Percentiles rank a stretch among this genome's conserved stretches.
Conservation (phyloP, 2,888 invertebrate species). For the Thecocarcelia acutangulata region DNA sequence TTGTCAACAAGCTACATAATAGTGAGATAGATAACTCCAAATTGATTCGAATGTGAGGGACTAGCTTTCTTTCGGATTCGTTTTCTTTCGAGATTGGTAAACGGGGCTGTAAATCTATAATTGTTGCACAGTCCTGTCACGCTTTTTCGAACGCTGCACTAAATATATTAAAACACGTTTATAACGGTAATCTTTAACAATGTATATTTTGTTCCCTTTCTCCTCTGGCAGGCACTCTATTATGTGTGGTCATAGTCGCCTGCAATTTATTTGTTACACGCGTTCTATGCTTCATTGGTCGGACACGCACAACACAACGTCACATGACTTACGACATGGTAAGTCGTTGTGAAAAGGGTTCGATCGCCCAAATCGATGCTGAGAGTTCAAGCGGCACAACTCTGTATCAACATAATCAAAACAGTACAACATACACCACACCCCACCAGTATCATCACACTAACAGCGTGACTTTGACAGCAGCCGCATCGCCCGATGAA, state of each 20-base stretch:
- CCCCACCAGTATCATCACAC: slow-evolving; percentile 74
- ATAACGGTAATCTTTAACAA: too few species aligned
- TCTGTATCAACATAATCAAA: slow-evolving; percentile 74
- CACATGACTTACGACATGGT: slow-evolving; percentile 79
- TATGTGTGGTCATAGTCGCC: slow-evolving; percentile 89
- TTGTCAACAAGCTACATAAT: too few species aligned
- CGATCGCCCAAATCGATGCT: slow-evolving; percentile 72
- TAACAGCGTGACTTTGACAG: slow-evolving; percentile 77
- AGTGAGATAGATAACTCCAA: too few species aligned
- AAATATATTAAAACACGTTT: too few species aligned
- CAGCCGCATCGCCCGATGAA: slow-evolving; percentile 86
- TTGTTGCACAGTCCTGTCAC: too few species aligned
- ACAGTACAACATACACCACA: slow-evolving; percentile 36
- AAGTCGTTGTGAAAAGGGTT: slow-evolving; percentile 76
- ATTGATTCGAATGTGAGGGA: too few species aligned
- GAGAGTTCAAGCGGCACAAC: slow-evolving; percentile 78
- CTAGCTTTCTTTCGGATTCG: too few species aligned
- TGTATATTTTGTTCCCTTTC: slow-evolving; percentile 52
- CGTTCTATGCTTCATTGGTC: slow-evolving; percentile 84
- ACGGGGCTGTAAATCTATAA: too few species aligned
- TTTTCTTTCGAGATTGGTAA: too few species aligned
- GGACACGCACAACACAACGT: slow-evolving; percentile 78
- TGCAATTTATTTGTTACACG: slow-evolving; percentile 92
- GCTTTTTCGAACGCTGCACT: too few species aligned
- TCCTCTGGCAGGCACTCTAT: slow-evolving; percentile 84